These are phyloP conservation scores for Platalea minor DNA, from an alignment of 2,797 vertebrate genomes.

Conservation along the genomic window DNA sequence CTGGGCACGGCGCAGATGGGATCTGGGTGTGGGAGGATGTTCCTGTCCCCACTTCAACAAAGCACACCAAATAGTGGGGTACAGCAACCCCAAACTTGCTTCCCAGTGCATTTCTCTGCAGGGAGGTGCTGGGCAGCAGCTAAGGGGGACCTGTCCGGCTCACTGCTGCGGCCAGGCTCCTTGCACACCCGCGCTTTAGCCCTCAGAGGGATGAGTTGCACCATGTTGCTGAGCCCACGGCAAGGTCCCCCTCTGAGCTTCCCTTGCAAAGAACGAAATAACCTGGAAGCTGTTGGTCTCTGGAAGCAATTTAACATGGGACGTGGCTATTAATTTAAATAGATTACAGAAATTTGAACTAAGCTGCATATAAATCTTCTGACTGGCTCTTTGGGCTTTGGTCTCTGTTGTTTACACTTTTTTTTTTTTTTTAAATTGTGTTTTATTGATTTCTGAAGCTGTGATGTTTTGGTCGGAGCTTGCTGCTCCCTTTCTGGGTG, in stretches of 20 bases:
- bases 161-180: background rate
- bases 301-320: constrained; percentile 68
- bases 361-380: constrained; percentile 68
- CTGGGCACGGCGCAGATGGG: background rate
- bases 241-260: background rate
- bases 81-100: background rate
- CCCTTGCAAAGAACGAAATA: constrained; percentile 13
- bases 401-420: constrained; percentile 57
- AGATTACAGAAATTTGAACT: constrained; percentile 71
- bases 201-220: background rate
- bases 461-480: background rate
- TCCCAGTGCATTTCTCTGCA: background rate
- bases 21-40: background rate
- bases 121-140: background rate
- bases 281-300: constrained; percentile 48
- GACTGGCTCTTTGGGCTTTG: constrained; percentile 43
- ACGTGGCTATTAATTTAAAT: constrained; percentile 69
- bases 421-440: background rate
- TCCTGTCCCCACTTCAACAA: fast-evolving
- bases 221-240: fast-evolving
- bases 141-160: background rate
- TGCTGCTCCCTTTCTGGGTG: background rate
- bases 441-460: constrained; percentile 63
- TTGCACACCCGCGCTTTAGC: fast-evolving
- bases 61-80: fast-evolving